Percentiles rank a stretch among this genome's conserved stretches.
phyloP scores from a whole-genome alignment of 92 coral and sea anemone genomes.

The Epizoanthus ramosus region DNA sequence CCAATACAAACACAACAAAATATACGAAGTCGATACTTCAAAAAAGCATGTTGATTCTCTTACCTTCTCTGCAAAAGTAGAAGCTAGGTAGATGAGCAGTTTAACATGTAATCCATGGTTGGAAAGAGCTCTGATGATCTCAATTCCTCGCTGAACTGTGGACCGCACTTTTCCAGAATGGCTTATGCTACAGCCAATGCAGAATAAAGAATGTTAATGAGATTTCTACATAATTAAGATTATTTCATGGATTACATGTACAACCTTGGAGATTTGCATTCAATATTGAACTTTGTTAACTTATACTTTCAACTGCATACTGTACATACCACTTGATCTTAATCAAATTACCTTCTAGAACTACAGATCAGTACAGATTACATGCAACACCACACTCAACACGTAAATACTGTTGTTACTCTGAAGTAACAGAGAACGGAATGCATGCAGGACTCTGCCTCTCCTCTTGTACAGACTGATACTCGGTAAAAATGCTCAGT shows the following conservation, averaged over 20 bases:
- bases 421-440: no score
- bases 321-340: no score
- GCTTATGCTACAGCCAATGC: constrained; percentile 55
- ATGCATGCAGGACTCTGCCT: no score
- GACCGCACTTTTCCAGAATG: constrained; percentile 73
- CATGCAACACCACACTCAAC: no score
- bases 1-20: neutral
- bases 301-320: neutral
- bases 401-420: no score
- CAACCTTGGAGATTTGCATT: no score
- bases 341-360: no score
- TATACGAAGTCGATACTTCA: neutral
- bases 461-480: no score
- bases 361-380: no score
- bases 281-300: no score
- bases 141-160: constrained; percentile 88
- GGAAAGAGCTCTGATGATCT: constrained; percentile 82
- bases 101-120: constrained; percentile 86
- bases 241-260: no score
- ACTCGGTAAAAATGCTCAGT: no score
- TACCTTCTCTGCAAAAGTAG: constrained; percentile 93
- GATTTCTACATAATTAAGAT: neutral
- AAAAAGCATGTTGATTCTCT: neutral
- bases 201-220: neutral
- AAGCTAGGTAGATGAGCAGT: constrained; percentile 84